These are phyloP conservation scores for Pholis gunnellus DNA, from an alignment of 2,113 vertebrate genomes.

Conservation along the genomic window DNA sequence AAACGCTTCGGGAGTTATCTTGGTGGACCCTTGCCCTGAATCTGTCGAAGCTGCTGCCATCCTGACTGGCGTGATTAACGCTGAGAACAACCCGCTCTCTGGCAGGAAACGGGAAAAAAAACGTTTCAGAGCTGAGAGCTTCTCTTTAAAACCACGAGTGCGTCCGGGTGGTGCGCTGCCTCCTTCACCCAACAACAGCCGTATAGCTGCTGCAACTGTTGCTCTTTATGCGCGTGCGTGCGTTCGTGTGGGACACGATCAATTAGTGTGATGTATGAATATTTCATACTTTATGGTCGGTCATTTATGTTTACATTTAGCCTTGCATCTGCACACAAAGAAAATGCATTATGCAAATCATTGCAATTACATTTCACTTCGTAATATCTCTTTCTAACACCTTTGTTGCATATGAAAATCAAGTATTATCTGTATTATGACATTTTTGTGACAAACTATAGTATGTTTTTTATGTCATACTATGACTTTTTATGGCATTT, in stretches of 20 bases:
- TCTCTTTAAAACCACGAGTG: slow-evolving; percentile 9
- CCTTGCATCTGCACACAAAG: not conserved
- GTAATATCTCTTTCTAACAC: not conserved
- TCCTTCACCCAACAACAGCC: not conserved
- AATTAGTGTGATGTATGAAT: not conserved
- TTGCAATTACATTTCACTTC: no score
- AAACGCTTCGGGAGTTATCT: slow-evolving; percentile 84
- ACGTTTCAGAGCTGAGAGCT: not conserved
- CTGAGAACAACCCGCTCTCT: not conserved
- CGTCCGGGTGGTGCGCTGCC: slow-evolving; percentile 17
- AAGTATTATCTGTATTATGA: not conserved
- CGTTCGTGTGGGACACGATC: not conserved
- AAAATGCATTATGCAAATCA: not conserved
- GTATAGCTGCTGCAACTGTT: not conserved
- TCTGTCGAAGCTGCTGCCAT: slow-evolving; percentile 71
- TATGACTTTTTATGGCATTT: no score
- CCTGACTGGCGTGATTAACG: not conserved
- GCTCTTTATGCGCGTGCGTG: not conserved
- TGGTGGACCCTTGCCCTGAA: slow-evolving; percentile 59
- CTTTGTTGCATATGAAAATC: not conserved
- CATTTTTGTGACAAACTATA: not conserved
- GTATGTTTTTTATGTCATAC: no score
- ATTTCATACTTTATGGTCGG: not conserved
- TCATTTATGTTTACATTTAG: not conserved
- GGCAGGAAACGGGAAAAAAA: not conserved